phyloP scores from a whole-genome alignment of 1,140 invertebrate genomes.

The Maconellicoccus hirsutus region DNA sequence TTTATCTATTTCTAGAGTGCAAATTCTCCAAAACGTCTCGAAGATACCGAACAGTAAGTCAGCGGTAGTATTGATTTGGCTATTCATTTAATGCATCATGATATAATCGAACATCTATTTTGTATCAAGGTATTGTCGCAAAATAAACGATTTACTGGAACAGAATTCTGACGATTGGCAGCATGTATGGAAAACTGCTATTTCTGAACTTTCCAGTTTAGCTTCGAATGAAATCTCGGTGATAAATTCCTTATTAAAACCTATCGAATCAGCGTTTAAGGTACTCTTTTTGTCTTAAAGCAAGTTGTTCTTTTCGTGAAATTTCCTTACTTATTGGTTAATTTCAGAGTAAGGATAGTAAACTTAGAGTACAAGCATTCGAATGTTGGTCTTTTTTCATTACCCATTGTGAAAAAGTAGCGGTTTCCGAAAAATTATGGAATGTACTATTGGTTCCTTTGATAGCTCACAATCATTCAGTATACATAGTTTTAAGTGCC shows the following conservation, averaged over 20 bases:
- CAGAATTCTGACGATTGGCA: not conserved
- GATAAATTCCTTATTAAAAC: not conserved
- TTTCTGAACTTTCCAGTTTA: not conserved
- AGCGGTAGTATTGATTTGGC: too few relatives aligned
- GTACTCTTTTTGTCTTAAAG: not conserved
- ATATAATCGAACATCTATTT: too few relatives aligned
- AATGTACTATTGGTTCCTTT: slow-evolving; percentile 12
- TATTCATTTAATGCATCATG: too few relatives aligned
- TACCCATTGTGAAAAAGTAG: not conserved
- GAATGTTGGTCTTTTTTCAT: slow-evolving; percentile 7
- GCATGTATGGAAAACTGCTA: not conserved
- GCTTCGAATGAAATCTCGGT: not conserved
- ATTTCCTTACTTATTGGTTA: not conserved
- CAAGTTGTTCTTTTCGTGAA: not conserved
- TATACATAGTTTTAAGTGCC: not conserved
- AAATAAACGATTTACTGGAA: not conserved
- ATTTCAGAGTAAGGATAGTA: not conserved
- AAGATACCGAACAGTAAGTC: too few relatives aligned
- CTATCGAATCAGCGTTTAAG: not conserved
- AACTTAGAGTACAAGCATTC: not conserved
- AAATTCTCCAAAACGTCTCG: too few relatives aligned
- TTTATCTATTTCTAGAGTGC: too few relatives aligned
- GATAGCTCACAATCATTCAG: not conserved
- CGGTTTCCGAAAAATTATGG: not conserved
- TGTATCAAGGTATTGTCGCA: not conserved